These are phyloP conservation scores for Hycleus cichorii DNA, from an alignment of 1,140 invertebrate species.

Conservation along the genomic window DNA sequence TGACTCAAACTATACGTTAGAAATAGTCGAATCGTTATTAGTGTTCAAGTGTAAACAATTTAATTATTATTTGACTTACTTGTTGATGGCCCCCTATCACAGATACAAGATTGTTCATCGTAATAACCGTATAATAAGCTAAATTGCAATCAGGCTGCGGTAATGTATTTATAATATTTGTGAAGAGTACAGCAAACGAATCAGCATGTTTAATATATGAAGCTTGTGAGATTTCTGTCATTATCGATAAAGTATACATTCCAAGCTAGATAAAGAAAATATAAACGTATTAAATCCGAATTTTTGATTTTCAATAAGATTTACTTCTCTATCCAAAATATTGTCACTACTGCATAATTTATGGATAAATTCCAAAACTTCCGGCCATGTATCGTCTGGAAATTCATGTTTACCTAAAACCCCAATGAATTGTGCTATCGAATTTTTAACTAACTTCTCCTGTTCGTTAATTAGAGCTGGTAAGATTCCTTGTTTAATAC, in stretches of 20 bases:
- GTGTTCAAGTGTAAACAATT: too few relatives aligned
- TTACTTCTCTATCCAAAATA: constrained; percentile 52
- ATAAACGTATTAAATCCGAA: too few relatives aligned
- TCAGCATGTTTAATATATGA: constrained; percentile 50
- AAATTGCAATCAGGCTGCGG: constrained; percentile 45
- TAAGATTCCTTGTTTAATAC: constrained; percentile 52
- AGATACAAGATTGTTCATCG: constrained; percentile 53
- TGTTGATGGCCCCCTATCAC: constrained; percentile 51
- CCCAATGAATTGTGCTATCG: constrained; percentile 59
- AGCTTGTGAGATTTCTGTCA: constrained; percentile 54
- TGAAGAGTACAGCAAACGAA: constrained; percentile 49
- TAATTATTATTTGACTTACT: constrained; percentile 37
- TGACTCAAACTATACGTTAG: too few relatives aligned
- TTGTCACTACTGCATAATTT: constrained; percentile 49
- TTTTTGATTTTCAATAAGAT: not conserved
- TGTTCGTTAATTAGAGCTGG: constrained; percentile 52
- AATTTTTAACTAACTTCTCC: constrained; percentile 55
- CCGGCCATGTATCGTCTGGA: constrained; percentile 57
- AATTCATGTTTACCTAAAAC: constrained; percentile 66
- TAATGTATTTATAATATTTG: constrained; percentile 44
- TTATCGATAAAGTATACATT: constrained; percentile 56
- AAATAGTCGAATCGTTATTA: too few relatives aligned
- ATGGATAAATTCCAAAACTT: constrained; percentile 61
- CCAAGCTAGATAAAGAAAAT: constrained; percentile 46
- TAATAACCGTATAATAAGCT: constrained; percentile 53